These are phyloP conservation scores for Onychomys arenicola DNA, from an alignment of 2,797 vertebrate species.

Conservation along the genomic window DNA sequence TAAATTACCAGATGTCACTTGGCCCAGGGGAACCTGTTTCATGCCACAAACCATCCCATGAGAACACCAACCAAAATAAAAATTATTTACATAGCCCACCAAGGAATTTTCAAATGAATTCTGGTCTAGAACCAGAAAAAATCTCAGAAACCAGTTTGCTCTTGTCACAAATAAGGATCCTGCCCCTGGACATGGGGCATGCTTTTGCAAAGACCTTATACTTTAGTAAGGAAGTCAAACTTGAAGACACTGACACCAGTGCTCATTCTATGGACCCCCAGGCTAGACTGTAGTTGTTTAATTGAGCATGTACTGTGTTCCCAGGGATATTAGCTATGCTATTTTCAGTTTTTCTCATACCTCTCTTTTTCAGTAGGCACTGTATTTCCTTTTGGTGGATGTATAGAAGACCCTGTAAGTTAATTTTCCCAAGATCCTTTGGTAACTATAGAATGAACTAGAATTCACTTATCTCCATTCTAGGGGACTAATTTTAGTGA, in stretches of 20 bases:
- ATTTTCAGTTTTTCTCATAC: neutral
- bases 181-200: neutral
- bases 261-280: neutral
- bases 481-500: neutral
- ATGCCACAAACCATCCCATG: neutral
- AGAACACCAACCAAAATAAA: neutral
- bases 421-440: neutral
- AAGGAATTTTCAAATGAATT: neutral
- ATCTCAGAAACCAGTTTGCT: constrained; percentile 38
- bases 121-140: neutral
- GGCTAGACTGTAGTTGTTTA: neutral
- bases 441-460: neutral
- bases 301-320: neutral
- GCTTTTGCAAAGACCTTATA: neutral
- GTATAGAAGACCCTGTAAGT: neutral
- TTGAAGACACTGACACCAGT: neutral
- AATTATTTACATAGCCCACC: neutral
- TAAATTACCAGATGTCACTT: neutral
- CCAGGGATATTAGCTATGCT: neutral
- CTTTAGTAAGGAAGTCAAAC: neutral
- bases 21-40: neutral
- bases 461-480: neutral
- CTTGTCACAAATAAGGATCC: neutral
- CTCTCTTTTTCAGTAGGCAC: neutral
- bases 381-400: neutral